These are phyloP conservation scores for Adelosebastes latens DNA, from an alignment of 2,797 vertebrate genomes.

Conservation along the genomic window DNA sequence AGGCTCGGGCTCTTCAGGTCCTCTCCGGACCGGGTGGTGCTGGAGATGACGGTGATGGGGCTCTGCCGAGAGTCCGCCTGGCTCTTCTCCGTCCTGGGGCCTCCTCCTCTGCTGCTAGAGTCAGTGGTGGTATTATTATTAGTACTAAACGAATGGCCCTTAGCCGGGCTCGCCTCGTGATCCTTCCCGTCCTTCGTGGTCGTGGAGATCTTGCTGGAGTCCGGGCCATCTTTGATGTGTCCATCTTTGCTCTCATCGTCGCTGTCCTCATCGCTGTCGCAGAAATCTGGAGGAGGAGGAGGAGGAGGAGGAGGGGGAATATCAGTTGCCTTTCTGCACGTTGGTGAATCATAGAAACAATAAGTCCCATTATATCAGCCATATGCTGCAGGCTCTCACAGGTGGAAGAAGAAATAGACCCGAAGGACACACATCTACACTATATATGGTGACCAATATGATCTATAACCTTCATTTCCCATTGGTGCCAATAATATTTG, in stretches of 20 bases:
- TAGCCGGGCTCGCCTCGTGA: constrained; percentile 82
- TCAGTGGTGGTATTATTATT: constrained; percentile 56
- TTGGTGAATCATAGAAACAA: not conserved
- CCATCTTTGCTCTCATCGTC: constrained; percentile 95
- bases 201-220: constrained; percentile 92
- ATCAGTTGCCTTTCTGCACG: constrained; percentile 6
- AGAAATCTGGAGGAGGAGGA: constrained; percentile 84
- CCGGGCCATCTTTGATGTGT: constrained; percentile 85
- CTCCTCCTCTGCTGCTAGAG: constrained; percentile 76
- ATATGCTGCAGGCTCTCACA: not conserved
- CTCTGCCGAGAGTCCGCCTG: constrained; percentile 93
- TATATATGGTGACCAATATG: not conserved
- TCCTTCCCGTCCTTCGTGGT: constrained; percentile 89
- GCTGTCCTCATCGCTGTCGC: constrained; percentile 95
- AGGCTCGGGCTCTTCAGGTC: constrained; percentile 85
- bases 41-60: constrained; percentile 92
- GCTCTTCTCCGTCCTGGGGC: constrained; percentile 84
- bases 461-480: not conserved
- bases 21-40: constrained; percentile 88
- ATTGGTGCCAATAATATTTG: not conserved
- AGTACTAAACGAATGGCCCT: constrained; percentile 70
- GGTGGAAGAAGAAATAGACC: not conserved
- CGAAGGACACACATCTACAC: not conserved
- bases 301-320: not conserved
- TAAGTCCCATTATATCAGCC: not conserved